Evolutionary conservation across 2,888 invertebrate genomes (phyloP), one percentile per base, ranked within the genome.

Genomic region (Andrena praecox): DNA sequence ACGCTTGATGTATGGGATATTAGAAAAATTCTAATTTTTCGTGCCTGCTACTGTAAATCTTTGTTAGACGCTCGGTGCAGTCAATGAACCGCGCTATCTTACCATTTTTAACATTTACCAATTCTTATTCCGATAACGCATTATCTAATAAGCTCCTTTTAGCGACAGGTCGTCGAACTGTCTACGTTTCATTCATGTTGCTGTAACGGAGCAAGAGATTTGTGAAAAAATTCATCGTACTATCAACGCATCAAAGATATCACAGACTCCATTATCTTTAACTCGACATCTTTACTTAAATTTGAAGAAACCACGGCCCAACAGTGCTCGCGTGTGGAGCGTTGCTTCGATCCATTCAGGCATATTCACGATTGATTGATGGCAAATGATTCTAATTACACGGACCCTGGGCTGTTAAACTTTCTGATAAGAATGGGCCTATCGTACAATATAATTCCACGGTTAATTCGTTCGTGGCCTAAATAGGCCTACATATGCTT

Each of bases 31-130:
- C 5, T 62, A 35, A 10, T 42, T 16, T 42, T 75, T 56, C 7
- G 20, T 2, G 16, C 42, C 6, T 16, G 50, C 1, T 33, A 16
- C n/a, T 54, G 35, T 63, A 33, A 60, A 71, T 67, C 27, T 42
- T 10, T 63, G 24, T 50, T 66, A 52, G 20, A 62, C 4, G 8
- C 20, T 52, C 12, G 2, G 20, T 2, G 62, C 59, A 56, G 84
- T 84, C 82, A 72, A 63, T 59, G 85, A 85, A 83, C 87, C 42
- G 74, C 62, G n/a, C 48, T 87, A 87, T 87, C 87, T 64, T 42
- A 56, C 16, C 10, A 70, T 71, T 80, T 85, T 74, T 68, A 67
- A 60, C 29, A 73, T 56, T 62, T 68, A 64, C 10, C 8, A 71
- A 59, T 85, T 86, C 64, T 79, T 88, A 59, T 64, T 50, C 29